A percentile compares a stretch with the other conserved stretches of the same genome.
phyloP scores from a whole-genome alignment of 2,113 vertebrate species.

The Epinephelus moara region DNA sequence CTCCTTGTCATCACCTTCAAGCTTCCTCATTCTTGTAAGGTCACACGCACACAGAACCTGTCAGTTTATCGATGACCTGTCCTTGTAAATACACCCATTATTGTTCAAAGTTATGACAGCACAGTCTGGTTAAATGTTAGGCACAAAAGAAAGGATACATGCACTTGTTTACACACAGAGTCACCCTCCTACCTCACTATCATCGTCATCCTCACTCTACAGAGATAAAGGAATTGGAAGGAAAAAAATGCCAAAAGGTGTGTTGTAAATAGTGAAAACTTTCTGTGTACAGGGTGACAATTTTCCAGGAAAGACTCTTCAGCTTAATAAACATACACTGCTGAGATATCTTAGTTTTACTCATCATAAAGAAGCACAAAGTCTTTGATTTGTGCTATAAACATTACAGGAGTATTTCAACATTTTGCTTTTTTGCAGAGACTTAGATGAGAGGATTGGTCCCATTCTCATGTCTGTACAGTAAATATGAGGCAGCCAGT shows the following conservation, averaged over 20 bases:
- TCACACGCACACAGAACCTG: slow-evolving; percentile 23
- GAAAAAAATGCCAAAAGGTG: slow-evolving; percentile 10
- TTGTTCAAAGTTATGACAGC: slow-evolving; percentile 31
- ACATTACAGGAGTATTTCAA: background rate
- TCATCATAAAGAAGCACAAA: background rate
- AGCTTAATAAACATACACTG: background rate
- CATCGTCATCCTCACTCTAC: slow-evolving; percentile 95
- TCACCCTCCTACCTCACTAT: slow-evolving; percentile 83
- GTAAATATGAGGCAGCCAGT: background rate
- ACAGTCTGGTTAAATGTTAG: slow-evolving; percentile 31
- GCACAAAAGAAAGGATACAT: slow-evolving; percentile 37
- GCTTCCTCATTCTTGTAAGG: slow-evolving; percentile 45
- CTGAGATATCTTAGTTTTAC: background rate
- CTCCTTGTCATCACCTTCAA: background rate
- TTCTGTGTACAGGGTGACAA: background rate
- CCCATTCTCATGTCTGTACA: background rate
- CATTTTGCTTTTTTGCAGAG: background rate
- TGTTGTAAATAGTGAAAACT: background rate
- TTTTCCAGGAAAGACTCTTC: background rate
- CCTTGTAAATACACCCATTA: background rate
- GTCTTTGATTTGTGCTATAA: background rate
- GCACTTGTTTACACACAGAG: slow-evolving; percentile 49
- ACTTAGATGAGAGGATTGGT: background rate
- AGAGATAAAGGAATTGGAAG: slow-evolving; percentile 60
- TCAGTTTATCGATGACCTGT: slow-evolving; percentile 23